Evolutionary conservation across 2,888 invertebrate species (phyloP).

Genomic region (Tribolium freemani): DNA sequence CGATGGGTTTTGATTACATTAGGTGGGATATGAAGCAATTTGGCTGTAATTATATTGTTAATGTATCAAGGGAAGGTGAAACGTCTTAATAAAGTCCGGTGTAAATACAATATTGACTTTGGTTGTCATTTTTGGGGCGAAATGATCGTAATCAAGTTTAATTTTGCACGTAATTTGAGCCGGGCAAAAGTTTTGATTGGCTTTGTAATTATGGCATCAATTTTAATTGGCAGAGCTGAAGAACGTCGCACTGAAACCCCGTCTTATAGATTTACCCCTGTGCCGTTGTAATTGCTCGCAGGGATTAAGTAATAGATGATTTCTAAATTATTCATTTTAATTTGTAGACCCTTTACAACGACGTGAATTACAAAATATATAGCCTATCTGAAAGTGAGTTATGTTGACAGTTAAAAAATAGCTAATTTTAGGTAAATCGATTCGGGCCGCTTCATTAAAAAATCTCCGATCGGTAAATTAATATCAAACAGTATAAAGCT

Average conservation of each 20-base stretch:
- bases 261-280: slow-evolving; percentile 62
- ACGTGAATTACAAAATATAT: slow-evolving; percentile 57
- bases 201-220: slow-evolving; percentile 67
- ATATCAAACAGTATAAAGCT: slow-evolving; percentile 42
- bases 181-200: slow-evolving; percentile 65
- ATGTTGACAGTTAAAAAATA: slow-evolving; percentile 24
- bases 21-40: slow-evolving; percentile 47
- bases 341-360: slow-evolving; percentile 59
- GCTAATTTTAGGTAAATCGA: slow-evolving; percentile 13
- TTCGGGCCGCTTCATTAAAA: slow-evolving; percentile 26
- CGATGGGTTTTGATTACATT: slow-evolving; percentile 55
- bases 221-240: slow-evolving; percentile 65
- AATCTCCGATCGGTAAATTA: slow-evolving; percentile 44
- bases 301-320: slow-evolving; percentile 65
- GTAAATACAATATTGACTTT: slow-evolving; percentile 52
- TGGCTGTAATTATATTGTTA: slow-evolving; percentile 31
- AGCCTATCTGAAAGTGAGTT: slow-evolving; percentile 27
- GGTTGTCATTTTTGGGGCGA: slow-evolving; percentile 54
- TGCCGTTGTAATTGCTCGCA: slow-evolving; percentile 63
- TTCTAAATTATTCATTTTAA: slow-evolving; percentile 65
- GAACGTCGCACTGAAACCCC: slow-evolving; percentile 49
- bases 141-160: slow-evolving; percentile 60
- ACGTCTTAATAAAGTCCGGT: slow-evolving; percentile 6
- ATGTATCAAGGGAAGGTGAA: slow-evolving; percentile 11
- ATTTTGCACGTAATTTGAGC: slow-evolving; percentile 63